Percentiles rank a stretch among this genome's conserved stretches.
phyloP scores from a whole-genome alignment of 1,140 invertebrate genomes.

The Helicoverpa armigera region DNA sequence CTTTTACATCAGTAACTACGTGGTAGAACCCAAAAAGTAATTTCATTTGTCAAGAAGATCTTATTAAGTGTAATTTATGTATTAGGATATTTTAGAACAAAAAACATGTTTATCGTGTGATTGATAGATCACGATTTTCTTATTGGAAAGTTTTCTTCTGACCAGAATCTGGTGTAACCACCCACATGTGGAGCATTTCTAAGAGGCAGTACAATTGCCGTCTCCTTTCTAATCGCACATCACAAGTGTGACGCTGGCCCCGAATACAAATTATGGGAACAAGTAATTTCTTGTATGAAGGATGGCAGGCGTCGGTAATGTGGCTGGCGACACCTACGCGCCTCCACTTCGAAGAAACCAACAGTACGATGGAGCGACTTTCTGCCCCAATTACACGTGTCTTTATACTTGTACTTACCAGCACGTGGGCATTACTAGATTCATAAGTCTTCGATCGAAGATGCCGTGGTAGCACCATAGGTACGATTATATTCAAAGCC shows the following conservation, averaged over 20 bases:
- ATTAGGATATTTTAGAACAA: too few relatives aligned
- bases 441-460: constrained; percentile 22
- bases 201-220: constrained; percentile 69
- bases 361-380: constrained; percentile 77
- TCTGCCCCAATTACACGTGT: constrained; percentile 73
- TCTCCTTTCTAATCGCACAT: constrained; percentile 82
- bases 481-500: neutral
- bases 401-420: constrained; percentile 33
- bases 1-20: too few relatives aligned
- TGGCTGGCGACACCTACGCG: constrained; percentile 77
- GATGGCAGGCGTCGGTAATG: constrained; percentile 75
- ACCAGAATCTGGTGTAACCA: constrained; percentile 38
- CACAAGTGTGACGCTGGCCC: constrained; percentile 80
- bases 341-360: constrained; percentile 77
- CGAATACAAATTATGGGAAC: constrained; percentile 84
- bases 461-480: neutral
- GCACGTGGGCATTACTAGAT: constrained; percentile 51
- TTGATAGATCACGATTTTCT: constrained; percentile 23
- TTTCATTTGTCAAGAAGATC: too few relatives aligned
- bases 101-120: neutral
- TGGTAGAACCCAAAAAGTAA: too few relatives aligned
- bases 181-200: constrained; percentile 68
- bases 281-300: constrained; percentile 82
- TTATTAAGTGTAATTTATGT: too few relatives aligned
- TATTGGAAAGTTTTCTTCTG: constrained; percentile 45